Evolutionary conservation across 2,797 vertebrate species (phyloP).

Genomic region (Cirrhinus molitorella): DNA sequence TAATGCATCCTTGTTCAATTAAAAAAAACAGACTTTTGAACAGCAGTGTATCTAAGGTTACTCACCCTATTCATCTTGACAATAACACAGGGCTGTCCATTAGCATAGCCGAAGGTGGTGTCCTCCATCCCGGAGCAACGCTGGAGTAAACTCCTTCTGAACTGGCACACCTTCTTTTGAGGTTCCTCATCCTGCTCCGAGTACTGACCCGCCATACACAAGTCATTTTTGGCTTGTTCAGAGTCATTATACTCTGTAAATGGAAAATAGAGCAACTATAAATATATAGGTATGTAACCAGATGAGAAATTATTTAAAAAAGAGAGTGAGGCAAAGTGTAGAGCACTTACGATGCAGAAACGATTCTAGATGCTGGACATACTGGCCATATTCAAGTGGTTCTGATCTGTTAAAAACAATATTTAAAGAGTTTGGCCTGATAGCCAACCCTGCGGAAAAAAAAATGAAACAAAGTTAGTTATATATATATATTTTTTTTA

Average conservation of each 20-base stretch:
- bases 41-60: constrained; percentile 30
- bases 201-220: constrained; percentile 79
- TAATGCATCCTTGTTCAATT: not conserved
- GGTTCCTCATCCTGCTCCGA: constrained; percentile 74
- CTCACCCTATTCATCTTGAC: constrained; percentile 97
- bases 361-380: constrained; percentile 80
- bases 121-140: constrained; percentile 87
- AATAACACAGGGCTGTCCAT: constrained; percentile 88
- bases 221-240: constrained; percentile 83
- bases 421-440: constrained; percentile 89
- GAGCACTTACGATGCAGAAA: constrained; percentile 87
- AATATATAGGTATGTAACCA: constrained; percentile 8
- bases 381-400: constrained; percentile 73
- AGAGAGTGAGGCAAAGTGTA: not conserved
- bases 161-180: constrained; percentile 84
- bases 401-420: constrained; percentile 84
- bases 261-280: constrained; percentile 24
- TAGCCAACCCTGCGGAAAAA: constrained; percentile 84
- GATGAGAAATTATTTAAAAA: not conserved
- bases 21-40: not conserved
- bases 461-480: not conserved
- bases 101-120: constrained; percentile 85
- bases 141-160: constrained; percentile 82
- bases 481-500: not conserved
- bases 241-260: constrained; percentile 84